Evolutionary conservation across 2,888 invertebrate genomes (phyloP), one percentile per base, ranked within the genome.

Genomic region (Chloroclystis v-ata): DNA sequence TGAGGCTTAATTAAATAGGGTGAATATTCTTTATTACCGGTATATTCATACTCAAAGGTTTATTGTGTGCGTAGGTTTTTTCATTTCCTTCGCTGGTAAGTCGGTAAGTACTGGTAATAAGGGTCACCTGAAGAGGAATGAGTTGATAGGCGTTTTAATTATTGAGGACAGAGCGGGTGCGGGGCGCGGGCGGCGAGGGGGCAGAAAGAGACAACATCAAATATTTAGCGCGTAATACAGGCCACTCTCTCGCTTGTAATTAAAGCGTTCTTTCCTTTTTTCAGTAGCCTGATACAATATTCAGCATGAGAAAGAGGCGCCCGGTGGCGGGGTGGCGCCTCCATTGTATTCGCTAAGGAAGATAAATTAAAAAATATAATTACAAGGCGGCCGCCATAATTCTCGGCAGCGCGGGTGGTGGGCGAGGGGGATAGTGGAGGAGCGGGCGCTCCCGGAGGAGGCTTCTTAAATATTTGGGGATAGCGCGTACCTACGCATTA

Each of bases 321-420:
- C 69, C 79, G 81, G 85, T 82, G 82, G 85, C 82, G 75, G 84
- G 87, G 87, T 83, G 87, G 87, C 85, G 85, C 87, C 87, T 85
- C 86, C 86, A 88, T 88, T 89, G 88, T 89, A 85, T 83, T 86
- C 89, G 88, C 89, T 90, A 90, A 90, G 90, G 90, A 90, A 90
- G 90, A 91, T 91, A 90, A 91, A 91, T 91, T 90, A 90, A 90
- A 91, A 91, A 90, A 90, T 90, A 90, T 90, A 90, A 90, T 91
- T 91, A 90, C 90, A 89, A 88, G 88, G 89, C 89, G 89, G 87
- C 89, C 89, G 90, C 90, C 89, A 89, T 89, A 89, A 89, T 87
- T 89, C 89, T 89, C 85, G 81, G 78, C 84, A 71, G 84, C 16
- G 85, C 77, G 85, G 78, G 73, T 59, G 75, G 76, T 64, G 73